These are phyloP conservation scores for Gobiocypris rarus DNA, from an alignment of 2,113 vertebrate species.

Conservation along the genomic window DNA sequence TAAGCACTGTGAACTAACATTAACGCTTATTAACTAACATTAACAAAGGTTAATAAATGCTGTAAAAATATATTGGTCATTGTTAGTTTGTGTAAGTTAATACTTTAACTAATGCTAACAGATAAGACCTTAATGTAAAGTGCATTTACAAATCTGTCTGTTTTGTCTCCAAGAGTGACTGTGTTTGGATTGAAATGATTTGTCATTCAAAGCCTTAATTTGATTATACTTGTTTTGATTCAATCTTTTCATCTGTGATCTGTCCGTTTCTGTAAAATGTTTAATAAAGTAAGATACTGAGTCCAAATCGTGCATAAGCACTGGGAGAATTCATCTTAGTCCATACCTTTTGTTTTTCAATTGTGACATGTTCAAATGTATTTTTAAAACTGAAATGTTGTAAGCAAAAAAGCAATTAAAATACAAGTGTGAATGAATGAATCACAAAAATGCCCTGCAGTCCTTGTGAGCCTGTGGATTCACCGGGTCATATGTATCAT, in stretches of 20 bases:
- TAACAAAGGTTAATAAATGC: no score
- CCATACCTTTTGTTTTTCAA: neutral
- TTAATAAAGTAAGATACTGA: neutral
- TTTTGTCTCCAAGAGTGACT: neutral
- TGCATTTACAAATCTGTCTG: neutral
- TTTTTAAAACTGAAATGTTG: neutral
- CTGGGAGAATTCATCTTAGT: neutral
- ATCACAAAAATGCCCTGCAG: neutral
- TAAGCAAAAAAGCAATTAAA: neutral
- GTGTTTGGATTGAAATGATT: neutral
- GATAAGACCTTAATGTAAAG: no score
- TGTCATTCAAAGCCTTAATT: neutral
- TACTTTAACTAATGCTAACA: no score
- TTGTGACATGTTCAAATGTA: neutral
- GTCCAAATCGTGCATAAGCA: neutral
- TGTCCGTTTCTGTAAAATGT: neutral
- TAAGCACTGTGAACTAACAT: no score
- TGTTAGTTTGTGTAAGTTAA: no score
- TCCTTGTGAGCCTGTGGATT: neutral
- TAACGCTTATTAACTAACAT: no score
- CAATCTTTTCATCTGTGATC: neutral
- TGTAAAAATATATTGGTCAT: no score
- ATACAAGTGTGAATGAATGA: neutral
- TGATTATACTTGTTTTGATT: neutral
- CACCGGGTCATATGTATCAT: neutral